These are phyloP conservation scores for Cynodonichthys magdalenae DNA, from an alignment of 2,797 vertebrate genomes.

Conservation along the genomic window DNA sequence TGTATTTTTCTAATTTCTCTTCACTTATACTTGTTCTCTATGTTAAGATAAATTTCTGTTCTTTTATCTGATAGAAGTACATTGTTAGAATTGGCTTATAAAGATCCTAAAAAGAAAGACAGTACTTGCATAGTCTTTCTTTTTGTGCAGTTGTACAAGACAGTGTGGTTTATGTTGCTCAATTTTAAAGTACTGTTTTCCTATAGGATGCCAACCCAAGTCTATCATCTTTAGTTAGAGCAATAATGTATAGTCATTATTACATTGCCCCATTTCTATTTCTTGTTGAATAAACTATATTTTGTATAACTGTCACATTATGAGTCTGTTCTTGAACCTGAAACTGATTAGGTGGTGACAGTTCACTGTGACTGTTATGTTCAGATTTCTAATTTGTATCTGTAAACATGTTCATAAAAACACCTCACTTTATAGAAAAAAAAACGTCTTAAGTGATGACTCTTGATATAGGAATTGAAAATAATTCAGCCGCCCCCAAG, in stretches of 20 bases:
- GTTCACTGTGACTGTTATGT: too few relatives aligned
- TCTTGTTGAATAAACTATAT: too few relatives aligned
- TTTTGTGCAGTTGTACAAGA: not conserved
- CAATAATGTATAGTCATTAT: not conserved
- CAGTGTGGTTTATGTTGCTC: not conserved
- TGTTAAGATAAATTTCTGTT: not conserved
- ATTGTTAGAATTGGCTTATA: not conserved
- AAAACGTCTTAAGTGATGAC: not conserved
- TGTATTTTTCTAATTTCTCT: conserved; percentile 81
- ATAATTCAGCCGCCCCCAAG: conserved; percentile 21
- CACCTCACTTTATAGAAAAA: too few relatives aligned
- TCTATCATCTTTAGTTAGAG: not conserved
- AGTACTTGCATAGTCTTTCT: not conserved
- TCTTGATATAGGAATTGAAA: conserved; percentile 22
- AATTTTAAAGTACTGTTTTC: not conserved
- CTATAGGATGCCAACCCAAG: not conserved
- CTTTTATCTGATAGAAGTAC: conserved; percentile 1
- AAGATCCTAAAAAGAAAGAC: not conserved
- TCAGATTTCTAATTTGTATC: too few relatives aligned
- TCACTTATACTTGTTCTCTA: conserved; percentile 42
- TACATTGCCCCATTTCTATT: too few relatives aligned
- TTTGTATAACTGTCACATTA: too few relatives aligned
- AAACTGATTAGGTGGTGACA: too few relatives aligned
- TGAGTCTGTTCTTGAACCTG: too few relatives aligned
- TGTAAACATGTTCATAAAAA: too few relatives aligned